Base-by-base conservation (phyloP, 2,113 vertebrate genomes). In the Illadopsis cleaveri region DNA sequence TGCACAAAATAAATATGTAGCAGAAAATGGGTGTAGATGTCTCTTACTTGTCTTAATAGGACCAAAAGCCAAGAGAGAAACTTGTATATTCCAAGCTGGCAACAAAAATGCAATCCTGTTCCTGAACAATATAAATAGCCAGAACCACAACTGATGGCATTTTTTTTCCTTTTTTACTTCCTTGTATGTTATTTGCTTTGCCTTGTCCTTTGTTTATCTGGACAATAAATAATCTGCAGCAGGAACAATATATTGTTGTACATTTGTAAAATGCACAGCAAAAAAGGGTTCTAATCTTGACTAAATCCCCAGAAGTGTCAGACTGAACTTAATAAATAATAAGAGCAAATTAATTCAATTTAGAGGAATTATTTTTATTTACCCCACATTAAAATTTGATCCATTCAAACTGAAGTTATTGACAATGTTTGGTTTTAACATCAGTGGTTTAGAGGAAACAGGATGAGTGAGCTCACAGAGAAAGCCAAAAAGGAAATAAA, bases 161-260 rank as follows among this genome's bases (percentile, higher is more conserved):
- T 87, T 77, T n/a, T 42, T 37, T 23, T 58, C 21, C 35, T 20
- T 60, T 82, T 77, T 64, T 88, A 94, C 79, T 96, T 94, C 86
- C 90, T 96, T 84, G n/a, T 71, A 86, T 2, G 23, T 40, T 94
- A 83, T 89, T 87, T 3, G 2, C 10, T 92, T 90, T 84, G 90
- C 65, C 80, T 95, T 96, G 88, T 92, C 47, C 88, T 96, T 96
- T 96, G 82, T 96, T 76, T 90, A 28, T 89, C 76, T 69, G 61
- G 71, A 96, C 93, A 96, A 96, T 93, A 96, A 92, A 83, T 89
- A 89, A n/a, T 94, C 76, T 89, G 40, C 51, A 80, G 31, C 27
- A 90, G 76, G 75, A 96, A 88, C 88, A 96, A 92, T 96, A 86
- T 91, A 75, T 86, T 94, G 69, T 75, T 96, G 79, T 93, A 62